Evolutionary conservation across 2,888 invertebrate genomes (phyloP).

Genomic region (Eretmocerus hayati): DNA sequence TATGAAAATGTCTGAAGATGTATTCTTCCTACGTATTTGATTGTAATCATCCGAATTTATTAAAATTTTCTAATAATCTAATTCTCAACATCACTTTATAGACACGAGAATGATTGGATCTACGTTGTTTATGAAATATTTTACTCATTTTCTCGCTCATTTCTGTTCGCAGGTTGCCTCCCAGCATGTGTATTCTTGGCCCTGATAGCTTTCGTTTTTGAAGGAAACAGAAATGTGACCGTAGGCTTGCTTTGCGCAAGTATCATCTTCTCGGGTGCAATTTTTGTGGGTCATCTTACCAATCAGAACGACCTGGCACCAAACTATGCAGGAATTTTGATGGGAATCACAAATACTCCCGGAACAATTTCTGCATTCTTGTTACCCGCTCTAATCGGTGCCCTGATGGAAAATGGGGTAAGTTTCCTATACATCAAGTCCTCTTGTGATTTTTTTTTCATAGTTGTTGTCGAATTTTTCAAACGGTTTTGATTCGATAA

Average conservation of each 20-base stretch:
- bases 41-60: no score
- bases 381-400: slow-evolving; percentile 38
- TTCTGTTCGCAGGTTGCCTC: slow-evolving; percentile 30
- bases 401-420: slow-evolving; percentile 34
- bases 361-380: slow-evolving; percentile 42
- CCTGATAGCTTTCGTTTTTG: slow-evolving; percentile 37
- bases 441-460: no score
- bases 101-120: background rate
- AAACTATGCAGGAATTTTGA: slow-evolving; percentile 42
- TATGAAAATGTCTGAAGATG: no score
- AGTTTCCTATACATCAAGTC: no score
- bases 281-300: slow-evolving; percentile 40
- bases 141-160: background rate
- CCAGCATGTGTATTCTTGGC: slow-evolving; percentile 35
- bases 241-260: slow-evolving; percentile 33
- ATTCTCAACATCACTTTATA: background rate
- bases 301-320: slow-evolving; percentile 44
- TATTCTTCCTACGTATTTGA: no score
- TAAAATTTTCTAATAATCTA: background rate
- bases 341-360: slow-evolving; percentile 45
- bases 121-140: background rate
- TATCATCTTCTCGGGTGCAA: slow-evolving; percentile 36
- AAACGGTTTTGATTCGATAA: no score
- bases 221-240: slow-evolving; percentile 27
- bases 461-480: no score